Percentiles rank a stretch among this genome's conserved stretches.
Conservation (phyloP, 2,888 invertebrate species). For the Hoplodrina ambigua region DNA sequence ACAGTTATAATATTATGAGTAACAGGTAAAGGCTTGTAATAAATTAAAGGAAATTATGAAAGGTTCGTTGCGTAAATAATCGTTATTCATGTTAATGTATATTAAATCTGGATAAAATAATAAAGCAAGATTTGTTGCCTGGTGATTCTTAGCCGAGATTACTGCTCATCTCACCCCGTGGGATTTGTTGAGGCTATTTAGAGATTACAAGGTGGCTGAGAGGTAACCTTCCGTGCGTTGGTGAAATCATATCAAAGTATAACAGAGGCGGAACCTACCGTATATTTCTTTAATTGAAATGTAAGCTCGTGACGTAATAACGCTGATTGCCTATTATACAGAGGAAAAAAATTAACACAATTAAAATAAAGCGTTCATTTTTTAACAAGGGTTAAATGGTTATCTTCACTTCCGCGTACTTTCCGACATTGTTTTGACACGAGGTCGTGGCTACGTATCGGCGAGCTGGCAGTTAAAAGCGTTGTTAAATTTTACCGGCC, state of each 20-base stretch:
- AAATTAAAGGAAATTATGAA: slow-evolving; percentile 51
- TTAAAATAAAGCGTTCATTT: slow-evolving; percentile 34
- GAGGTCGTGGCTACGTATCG: slow-evolving; percentile 55
- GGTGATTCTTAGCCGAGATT: slow-evolving; percentile 30
- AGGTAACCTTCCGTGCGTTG: neutral
- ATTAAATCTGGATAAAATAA: slow-evolving; percentile 45
- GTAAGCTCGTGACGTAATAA: slow-evolving; percentile 20
- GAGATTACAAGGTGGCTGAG: slow-evolving; percentile 21
- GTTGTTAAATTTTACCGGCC: slow-evolving; percentile 60
- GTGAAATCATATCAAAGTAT: slow-evolving; percentile 36
- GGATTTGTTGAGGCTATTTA: slow-evolving; percentile 32
- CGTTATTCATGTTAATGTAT: slow-evolving; percentile 40
- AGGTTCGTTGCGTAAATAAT: slow-evolving; percentile 33
- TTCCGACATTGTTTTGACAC: slow-evolving; percentile 55
- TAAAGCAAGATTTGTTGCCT: slow-evolving; percentile 45
- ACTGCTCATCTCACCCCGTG: slow-evolving; percentile 11
- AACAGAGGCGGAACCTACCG: neutral
- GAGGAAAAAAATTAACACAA: slow-evolving; percentile 32
- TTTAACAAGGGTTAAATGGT: slow-evolving; percentile 30
- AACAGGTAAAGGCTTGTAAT: slow-evolving; percentile 36
- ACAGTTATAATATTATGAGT: slow-evolving; percentile 34
- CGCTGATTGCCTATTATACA: slow-evolving; percentile 25
- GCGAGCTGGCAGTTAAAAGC: slow-evolving; percentile 55
- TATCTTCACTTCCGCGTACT: slow-evolving; percentile 43
- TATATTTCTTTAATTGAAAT: slow-evolving; percentile 28